These are phyloP conservation scores for Donacobius atricapilla DNA, from an alignment of 2,113 vertebrate genomes.

Conservation along the genomic window DNA sequence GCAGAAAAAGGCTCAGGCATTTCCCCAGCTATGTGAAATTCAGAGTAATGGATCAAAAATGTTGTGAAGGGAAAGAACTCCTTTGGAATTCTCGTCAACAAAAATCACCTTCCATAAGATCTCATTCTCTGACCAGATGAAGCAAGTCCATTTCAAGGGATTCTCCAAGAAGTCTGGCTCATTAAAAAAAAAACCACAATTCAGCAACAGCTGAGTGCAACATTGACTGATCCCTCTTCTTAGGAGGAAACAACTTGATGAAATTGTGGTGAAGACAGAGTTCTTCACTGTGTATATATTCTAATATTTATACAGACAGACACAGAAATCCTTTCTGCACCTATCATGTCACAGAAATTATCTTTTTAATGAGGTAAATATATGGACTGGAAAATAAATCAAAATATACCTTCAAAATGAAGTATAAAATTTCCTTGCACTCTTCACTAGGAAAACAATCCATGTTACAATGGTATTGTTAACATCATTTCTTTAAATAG, in stretches of 20 bases:
- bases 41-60: not conserved
- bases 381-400: not conserved
- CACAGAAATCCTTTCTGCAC: not conserved
- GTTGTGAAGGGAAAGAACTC: not conserved
- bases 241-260: not conserved
- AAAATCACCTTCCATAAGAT: not conserved
- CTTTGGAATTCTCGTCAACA: not conserved
- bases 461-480: not conserved
- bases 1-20: not conserved
- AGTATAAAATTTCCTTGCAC: not conserved
- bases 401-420: not conserved
- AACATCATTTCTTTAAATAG: not conserved
- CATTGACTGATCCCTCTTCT: not conserved
- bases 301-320: not conserved
- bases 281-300: rapidly evolving
- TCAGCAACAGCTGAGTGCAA: not conserved
- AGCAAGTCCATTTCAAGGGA: not conserved
- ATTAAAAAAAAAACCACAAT: not conserved
- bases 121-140: not conserved
- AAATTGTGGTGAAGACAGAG: not conserved
- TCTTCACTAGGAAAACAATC: not conserved
- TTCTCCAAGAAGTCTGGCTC: not conserved
- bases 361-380: not conserved
- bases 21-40: not conserved
- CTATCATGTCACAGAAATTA: not conserved